Evolutionary conservation across 2,888 invertebrate species (phyloP), one percentile per base, ranked within the genome.

Genomic region (Ornithoptera alexandrae): DNA sequence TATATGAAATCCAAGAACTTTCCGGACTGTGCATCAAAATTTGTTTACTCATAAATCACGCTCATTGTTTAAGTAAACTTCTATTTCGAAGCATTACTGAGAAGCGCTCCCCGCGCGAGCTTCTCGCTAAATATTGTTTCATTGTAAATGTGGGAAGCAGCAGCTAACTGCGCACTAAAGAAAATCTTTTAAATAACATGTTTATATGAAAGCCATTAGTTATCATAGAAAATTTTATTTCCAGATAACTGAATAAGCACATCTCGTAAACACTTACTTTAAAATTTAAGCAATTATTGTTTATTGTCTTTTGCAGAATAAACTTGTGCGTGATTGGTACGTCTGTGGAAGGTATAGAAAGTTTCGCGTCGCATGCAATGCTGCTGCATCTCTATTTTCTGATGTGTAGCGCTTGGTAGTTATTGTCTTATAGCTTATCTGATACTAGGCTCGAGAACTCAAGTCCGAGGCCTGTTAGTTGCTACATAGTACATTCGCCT

Each of bases 11-110:
- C 73, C 70, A 77, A 76, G 77, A 82, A 85, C 74, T 79, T 84
- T 84, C 84, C 79, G 83, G 83, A 80, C 79, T 77, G 81, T 78
- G 78, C 75, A 80, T 80, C 78, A 77, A 82, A 86, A 84, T 84
- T 75, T 92, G 92, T 92, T 92, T 92, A 92, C 85, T 77, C 82
- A 79, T 92, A 87, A 87, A 91, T 90, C 92, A 91, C 92, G 90
- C 83, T 82, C 89, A 84, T 88, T 92, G 91, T 91, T 89, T 91
- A 82, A 87, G 82, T 83, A 85, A 85, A 87, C 84, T 88, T 90
- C 91, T 92, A 92, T 92, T 92, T 92, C 82, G 83, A 91, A 84
- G 84, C 82, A 81, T 88, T 89, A 86, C 86, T 75, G 84, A 82
- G 87, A 90, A 91, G 81, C 82, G 76, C 75, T 80, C 74, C 77